These are phyloP conservation scores for Protodeltote pygarga DNA, from an alignment of 2,888 invertebrate genomes.

Conservation along the genomic window DNA sequence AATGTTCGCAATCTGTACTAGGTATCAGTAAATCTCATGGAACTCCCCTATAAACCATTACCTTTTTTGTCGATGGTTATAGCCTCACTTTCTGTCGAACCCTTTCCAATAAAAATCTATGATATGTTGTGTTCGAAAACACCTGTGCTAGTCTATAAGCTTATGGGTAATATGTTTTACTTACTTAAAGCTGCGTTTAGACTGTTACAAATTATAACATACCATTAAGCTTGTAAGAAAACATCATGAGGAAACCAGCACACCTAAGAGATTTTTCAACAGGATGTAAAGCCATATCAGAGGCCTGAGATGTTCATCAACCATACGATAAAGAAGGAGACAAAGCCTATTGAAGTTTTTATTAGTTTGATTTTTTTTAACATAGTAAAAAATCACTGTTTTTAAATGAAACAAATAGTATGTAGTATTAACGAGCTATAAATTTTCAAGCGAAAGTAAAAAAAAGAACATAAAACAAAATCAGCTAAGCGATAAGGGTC, in stretches of 20 bases:
- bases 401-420: no score
- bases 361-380: no score
- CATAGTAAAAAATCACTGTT: no score
- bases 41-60: constrained; percentile 47
- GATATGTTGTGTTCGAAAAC: constrained; percentile 51
- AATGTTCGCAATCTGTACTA: no score
- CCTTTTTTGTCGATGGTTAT: constrained; percentile 49
- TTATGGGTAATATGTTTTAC: constrained; percentile 15
- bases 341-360: no score
- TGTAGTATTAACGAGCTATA: no score
- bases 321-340: no score
- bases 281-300: no score
- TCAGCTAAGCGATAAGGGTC: constrained; percentile 73
- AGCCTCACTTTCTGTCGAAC: constrained; percentile 52
- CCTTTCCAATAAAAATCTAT: constrained; percentile 58
- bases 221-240: no score
- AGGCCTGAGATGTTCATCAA: no score
- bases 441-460: constrained; percentile 10
- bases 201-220: neutral
- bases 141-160: constrained; percentile 49
- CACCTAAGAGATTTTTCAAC: no score
- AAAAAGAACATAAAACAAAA: constrained; percentile 62
- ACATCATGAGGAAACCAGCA: no score
- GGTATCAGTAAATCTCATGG: constrained; percentile 30
- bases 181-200: neutral